A percentile compares a stretch with the other conserved stretches of the same genome.
Evolutionary conservation across 2,888 invertebrate genomes (phyloP).

Genomic region (Zonitis immaculata): DNA sequence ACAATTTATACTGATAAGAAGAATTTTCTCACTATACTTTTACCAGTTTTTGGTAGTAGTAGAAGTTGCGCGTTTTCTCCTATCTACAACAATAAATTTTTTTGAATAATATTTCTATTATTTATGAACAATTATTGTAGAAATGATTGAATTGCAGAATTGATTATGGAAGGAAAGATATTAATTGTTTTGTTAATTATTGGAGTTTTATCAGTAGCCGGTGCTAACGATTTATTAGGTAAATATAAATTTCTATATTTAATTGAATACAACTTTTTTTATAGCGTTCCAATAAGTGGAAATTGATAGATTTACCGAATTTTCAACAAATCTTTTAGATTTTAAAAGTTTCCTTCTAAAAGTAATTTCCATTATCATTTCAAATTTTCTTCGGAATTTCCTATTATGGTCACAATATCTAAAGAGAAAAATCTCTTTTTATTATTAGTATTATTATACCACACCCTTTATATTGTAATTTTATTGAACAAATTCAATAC

Average conservation of each 20-base stretch:
- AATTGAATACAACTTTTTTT: too few species aligned
- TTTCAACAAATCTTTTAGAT: too few species aligned
- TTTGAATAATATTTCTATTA: too few species aligned
- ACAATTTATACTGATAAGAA: not conserved
- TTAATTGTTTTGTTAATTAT: not conserved
- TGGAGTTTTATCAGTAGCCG: not conserved
- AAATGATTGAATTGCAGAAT: not conserved
- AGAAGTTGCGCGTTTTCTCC: too few species aligned
- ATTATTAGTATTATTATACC: too few species aligned
- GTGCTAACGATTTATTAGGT: not conserved
- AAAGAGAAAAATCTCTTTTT: not conserved
- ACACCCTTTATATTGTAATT: not conserved
- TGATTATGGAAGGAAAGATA: not conserved
- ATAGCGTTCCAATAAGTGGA: too few species aligned
- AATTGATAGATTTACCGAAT: too few species aligned
- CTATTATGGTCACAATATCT: not conserved
- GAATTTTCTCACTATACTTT: too few species aligned
- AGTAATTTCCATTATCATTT: not conserved
- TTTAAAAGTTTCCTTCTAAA: too few species aligned
- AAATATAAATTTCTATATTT: too few species aligned
- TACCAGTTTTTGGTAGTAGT: not conserved
- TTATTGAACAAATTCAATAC: constrained; percentile 17
- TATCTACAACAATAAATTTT: too few species aligned
- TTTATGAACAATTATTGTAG: too few species aligned
- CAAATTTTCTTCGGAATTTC: not conserved